Evolutionary conservation across 1,140 invertebrate species (phyloP), one percentile per base, ranked within the genome.

Genomic region (Drosophila busckii): DNA sequence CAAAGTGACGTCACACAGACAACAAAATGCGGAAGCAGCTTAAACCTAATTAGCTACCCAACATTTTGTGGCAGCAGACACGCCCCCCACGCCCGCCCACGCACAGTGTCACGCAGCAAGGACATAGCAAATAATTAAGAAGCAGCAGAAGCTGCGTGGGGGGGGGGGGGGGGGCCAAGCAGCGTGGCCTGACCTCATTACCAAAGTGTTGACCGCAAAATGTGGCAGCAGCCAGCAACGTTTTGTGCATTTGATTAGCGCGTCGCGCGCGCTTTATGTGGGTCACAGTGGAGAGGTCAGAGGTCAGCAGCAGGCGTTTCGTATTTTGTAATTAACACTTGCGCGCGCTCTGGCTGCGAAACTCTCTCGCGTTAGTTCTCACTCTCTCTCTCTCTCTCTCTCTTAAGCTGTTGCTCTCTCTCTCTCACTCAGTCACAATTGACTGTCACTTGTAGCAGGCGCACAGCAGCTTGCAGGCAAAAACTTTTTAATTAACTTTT

Each of bases 191-290:
- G 71, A 63, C 73, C 71, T 71, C 52, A 68, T 80, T 73, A 70
- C 59, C 9, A 78, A 78, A 73, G 68, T 78, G 73, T 78, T 80
- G 53, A 78, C 71, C 71, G 73, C 73, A 80, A 59, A 70, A 59
- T 50, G 56, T 50, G 50, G 38, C 38, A 32, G 60, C 10, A 16
- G 19, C 22, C 49, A 13, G 17, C 32, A 52, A 22, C 12, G 31
- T n/a, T n/a, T n/a, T n/a, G n/a, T n/a, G n/a, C n/a, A n/a, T n/a
- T n/a, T n/a, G n/a, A n/a, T n/a, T n/a, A n/a, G n/a, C n/a, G n/a
- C n/a, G n/a, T n/a, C n/a, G 16, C 10, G 50, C 26, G 4, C 9
- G 15, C 52, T 29, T 10, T 41, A 61, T 61, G 54, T 55, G 44
- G 67, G 71, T 78, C 73, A 67, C 78, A 55, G 67, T 67, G 62